Conservation (phyloP, 2,797 vertebrate species). For the Amphiprion clarkii region DNA sequence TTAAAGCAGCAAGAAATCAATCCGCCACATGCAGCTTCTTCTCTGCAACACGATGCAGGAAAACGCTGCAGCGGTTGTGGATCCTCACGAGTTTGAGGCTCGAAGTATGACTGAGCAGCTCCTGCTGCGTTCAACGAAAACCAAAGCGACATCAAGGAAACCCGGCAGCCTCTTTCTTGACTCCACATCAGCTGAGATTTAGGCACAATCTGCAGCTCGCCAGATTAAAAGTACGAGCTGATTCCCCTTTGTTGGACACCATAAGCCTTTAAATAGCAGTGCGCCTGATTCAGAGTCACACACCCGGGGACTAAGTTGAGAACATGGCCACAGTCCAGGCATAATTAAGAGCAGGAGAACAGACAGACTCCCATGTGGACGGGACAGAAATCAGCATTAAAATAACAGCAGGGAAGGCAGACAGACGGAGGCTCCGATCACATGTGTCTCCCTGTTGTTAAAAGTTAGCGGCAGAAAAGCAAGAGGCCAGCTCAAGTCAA, state of each 20-base stretch:
- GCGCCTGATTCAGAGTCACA: slow-evolving; percentile 44
- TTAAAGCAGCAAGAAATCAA: not conserved
- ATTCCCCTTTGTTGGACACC: slow-evolving; percentile 65
- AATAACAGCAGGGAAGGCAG: slow-evolving; percentile 48
- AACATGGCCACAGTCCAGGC: slow-evolving; percentile 70
- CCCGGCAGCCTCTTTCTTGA: slow-evolving; percentile 13
- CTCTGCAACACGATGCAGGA: not conserved
- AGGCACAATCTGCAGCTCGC: slow-evolving; percentile 29
- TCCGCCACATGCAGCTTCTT: not conserved
- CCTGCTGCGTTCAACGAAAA: slow-evolving; percentile 8
- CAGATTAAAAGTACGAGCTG: slow-evolving; percentile 58
- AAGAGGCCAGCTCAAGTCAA: slow-evolving; percentile 11
- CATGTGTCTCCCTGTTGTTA: slow-evolving; percentile 1
- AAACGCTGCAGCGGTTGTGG: slow-evolving; percentile 1
- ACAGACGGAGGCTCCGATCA: slow-evolving; percentile 34
- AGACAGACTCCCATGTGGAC: slow-evolving; percentile 48
- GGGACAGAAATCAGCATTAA: slow-evolving; percentile 41
- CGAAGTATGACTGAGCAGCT: not conserved
- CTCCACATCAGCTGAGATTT: slow-evolving; percentile 41
- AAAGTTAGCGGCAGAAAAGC: slow-evolving; percentile 5
- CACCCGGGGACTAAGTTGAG: slow-evolving; percentile 55
- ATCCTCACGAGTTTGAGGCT: slow-evolving; percentile 12
- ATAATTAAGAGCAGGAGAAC: slow-evolving; percentile 67
- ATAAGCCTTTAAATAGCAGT: slow-evolving; percentile 69
- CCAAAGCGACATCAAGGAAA: slow-evolving; percentile 17